These are phyloP conservation scores for Myotis brandtii DNA, from an alignment of 2,113 vertebrate genomes.

Conservation along the genomic window DNA sequence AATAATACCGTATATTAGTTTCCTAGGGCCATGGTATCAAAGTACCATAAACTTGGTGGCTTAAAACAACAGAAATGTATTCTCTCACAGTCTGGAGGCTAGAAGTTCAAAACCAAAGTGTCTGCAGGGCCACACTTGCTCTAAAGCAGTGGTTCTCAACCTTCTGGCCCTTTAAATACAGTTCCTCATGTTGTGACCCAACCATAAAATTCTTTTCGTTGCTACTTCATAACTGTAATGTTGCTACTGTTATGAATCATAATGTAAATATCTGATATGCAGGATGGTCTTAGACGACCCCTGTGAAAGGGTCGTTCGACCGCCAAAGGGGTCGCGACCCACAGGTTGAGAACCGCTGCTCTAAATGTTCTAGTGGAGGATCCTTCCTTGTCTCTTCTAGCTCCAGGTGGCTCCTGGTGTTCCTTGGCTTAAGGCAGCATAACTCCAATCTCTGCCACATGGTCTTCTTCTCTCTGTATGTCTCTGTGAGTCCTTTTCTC, in stretches of 20 bases:
- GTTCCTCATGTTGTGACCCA: no score
- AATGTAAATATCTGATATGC: no score
- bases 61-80: slow-evolving; percentile 30
- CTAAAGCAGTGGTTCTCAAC: not conserved
- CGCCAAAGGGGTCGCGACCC: no score
- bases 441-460: not conserved
- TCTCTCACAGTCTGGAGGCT: not conserved
- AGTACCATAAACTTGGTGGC: not conserved
- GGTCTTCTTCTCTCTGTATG: not conserved
- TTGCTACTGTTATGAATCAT: no score
- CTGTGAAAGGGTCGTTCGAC: no score
- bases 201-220: no score
- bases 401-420: not conserved
- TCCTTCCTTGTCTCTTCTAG: not conserved
- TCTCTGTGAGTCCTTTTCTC: not conserved
- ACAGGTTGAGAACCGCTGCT: not conserved
- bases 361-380: not conserved
- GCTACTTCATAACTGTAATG: no score
- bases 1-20: not conserved
- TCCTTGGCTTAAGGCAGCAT: not conserved
- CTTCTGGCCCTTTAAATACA: no score
- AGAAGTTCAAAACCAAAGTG: not conserved
- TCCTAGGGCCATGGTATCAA: not conserved
- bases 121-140: not conserved
- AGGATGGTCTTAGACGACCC: no score